Evolutionary conservation across 2,113 vertebrate genomes (phyloP).

Genomic region (Poeciliopsis prolifica): DNA sequence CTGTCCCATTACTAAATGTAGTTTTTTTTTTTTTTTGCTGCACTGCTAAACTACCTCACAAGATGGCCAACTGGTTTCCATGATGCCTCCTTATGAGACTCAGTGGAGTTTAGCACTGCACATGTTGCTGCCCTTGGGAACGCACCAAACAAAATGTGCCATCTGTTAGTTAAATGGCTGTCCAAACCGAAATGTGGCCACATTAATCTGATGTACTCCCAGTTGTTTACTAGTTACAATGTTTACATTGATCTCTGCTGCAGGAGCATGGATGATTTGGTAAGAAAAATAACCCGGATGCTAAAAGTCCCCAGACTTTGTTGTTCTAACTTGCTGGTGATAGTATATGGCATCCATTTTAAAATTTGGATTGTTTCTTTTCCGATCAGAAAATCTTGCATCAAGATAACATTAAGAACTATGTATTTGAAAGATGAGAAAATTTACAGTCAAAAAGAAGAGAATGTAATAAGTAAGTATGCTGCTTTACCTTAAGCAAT

Average conservation of each 20-base stretch:
- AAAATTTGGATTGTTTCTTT: no score
- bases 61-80: constrained; percentile 41
- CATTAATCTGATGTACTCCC: constrained; percentile 29
- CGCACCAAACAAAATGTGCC: constrained; percentile 31
- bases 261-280: constrained; percentile 5
- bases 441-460: no score
- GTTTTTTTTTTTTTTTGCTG: neutral
- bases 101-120: constrained; percentile 11
- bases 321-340: no score
- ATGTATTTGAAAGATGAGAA: no score
- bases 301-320: neutral
- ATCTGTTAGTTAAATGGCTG: constrained; percentile 50
- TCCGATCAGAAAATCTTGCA: no score
- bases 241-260: constrained; percentile 23
- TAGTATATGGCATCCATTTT: neutral
- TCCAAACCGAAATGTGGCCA: constrained; percentile 13
- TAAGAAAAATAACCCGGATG: neutral
- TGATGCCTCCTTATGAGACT: constrained; percentile 16
- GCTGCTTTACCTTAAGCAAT: no score
- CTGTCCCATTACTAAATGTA: constrained; percentile 21
- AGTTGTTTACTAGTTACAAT: constrained; percentile 33
- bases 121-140: constrained; percentile 28
- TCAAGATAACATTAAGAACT: no score
- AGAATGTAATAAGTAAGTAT: no score
- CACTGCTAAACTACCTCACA: constrained; percentile 18